Conservation (phyloP, 1,140 invertebrate species). For the Penaeus indicus region DNA sequence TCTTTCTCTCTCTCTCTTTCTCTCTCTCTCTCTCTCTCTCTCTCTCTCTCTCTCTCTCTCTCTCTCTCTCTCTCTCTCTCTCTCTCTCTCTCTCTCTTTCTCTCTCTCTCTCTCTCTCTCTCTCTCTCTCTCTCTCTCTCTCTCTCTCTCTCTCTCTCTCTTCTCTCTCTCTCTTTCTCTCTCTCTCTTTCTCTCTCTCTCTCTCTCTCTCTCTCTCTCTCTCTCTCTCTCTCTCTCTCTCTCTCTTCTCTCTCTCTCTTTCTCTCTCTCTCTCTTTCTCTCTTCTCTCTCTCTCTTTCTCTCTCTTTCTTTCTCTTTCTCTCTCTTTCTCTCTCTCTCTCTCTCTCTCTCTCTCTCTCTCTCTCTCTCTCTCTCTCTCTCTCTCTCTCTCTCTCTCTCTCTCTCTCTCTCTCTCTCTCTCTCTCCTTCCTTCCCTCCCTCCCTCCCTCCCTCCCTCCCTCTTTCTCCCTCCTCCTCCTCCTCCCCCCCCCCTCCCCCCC, state of each 20-base stretch:
- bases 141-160: no score
- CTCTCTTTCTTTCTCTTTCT: slow-evolving; percentile 29
- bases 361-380: slow-evolving; percentile 39
- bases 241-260: not conserved
- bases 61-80: no score
- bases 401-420: not conserved
- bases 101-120: no score
- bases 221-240: slow-evolving; percentile 40
- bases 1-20: no score
- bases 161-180: no score
- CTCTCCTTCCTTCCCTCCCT: slow-evolving; percentile 32
- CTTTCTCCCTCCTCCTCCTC: slow-evolving; percentile 4
- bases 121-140: no score
- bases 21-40: no score
- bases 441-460: slow-evolving; percentile 25
- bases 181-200: not conserved
- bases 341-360: not conserved
- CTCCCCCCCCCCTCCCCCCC: no score
- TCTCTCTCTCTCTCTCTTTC: no score
- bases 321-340: not conserved
- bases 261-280: not conserved
- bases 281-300: slow-evolving; percentile 29
- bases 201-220: slow-evolving; percentile 41
- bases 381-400: slow-evolving; percentile 39
- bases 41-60: no score